These are phyloP conservation scores for Lepeophtheirus salmonis DNA, from an alignment of 1,140 invertebrate species.

Conservation along the genomic window DNA sequence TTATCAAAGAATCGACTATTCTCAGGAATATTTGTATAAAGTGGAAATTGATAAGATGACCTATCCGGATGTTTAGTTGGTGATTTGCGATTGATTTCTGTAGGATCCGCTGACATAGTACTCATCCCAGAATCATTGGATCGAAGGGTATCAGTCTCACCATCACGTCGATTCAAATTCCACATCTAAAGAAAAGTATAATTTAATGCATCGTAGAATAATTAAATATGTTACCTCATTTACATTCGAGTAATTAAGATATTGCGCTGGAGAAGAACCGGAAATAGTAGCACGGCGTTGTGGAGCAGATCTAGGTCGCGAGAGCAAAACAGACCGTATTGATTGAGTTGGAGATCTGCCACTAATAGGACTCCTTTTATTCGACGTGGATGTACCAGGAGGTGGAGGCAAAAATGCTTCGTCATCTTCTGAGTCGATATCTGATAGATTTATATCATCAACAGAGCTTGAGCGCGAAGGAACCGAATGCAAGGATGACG, in stretches of 20 bases:
- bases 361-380: not conserved
- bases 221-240: constrained; percentile 17
- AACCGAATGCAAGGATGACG: not conserved
- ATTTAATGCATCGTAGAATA: too few species aligned
- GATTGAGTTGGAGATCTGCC: constrained; percentile 5
- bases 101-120: constrained; percentile 6
- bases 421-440: constrained; percentile 2
- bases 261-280: constrained; percentile 3
- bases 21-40: not conserved
- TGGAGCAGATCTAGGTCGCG: constrained; percentile 13
- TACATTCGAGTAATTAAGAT: constrained; percentile 8
- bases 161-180: not conserved
- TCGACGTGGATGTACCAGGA: not conserved
- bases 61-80: not conserved
- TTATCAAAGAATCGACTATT: not conserved
- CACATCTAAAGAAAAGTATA: not conserved
- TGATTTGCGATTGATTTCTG: not conserved
- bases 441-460: not conserved
- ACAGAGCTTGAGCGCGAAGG: not conserved
- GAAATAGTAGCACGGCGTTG: constrained; percentile 9
- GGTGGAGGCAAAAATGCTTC: not conserved
- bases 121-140: constrained; percentile 2
- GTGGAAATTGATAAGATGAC: not conserved
- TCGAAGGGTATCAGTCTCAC: not conserved
- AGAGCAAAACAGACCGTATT: constrained; percentile 11